Conservation (phyloP, 2,797 vertebrate species). For the Trachops cirrhosus region DNA sequence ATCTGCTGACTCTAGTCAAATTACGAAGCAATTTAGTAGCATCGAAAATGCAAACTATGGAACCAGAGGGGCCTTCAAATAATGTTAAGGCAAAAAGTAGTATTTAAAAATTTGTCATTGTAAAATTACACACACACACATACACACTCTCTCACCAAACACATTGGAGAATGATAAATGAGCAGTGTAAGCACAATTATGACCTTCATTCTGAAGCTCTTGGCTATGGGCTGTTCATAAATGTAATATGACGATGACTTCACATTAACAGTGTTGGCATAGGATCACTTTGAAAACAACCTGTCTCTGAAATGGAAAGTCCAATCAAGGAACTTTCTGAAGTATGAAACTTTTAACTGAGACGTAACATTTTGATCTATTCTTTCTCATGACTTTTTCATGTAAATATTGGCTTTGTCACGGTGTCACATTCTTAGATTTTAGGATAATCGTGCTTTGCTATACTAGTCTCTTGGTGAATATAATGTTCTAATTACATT, state of each 20-base stretch:
- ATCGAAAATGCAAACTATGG: not conserved
- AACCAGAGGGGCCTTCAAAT: not conserved
- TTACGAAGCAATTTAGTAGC: not conserved
- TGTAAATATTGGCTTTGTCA: not conserved
- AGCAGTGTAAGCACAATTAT: not conserved
- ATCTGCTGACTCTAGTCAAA: not conserved
- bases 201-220: not conserved
- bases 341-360: constrained; percentile 36
- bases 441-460: not conserved
- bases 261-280: not conserved
- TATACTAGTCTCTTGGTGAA: not conserved
- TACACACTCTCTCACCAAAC: too few relatives aligned
- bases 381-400: constrained; percentile 1
- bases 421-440: not conserved
- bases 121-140: not conserved
- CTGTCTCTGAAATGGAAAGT: not conserved
- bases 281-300: constrained; percentile 12
- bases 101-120: not conserved
- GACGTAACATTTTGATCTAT: constrained; percentile 18
- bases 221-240: not conserved
- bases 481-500: constrained; percentile 6
- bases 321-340: constrained; percentile 55
- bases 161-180: not conserved
- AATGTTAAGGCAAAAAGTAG: not conserved
- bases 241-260: not conserved